Evolutionary conservation across 2,797 vertebrate species (phyloP), one percentile per base, ranked within the genome.

Genomic region (Intellagama lesueurii): DNA sequence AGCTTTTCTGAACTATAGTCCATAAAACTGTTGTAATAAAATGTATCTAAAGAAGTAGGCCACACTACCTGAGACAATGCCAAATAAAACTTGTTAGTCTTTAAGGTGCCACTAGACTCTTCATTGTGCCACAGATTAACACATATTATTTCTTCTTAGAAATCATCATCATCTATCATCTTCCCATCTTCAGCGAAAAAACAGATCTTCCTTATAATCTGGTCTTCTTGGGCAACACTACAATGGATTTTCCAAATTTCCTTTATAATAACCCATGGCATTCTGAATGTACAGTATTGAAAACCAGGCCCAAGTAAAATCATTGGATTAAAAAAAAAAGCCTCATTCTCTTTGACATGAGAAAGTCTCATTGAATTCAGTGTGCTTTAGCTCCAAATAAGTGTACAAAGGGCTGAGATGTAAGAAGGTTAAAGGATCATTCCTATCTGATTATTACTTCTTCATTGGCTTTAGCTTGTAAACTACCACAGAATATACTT

Each of bases 181-280:
- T 70, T 19, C 47, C 35, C 35, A 22, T 83, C 66, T 84, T 49
- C 91, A 16, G 82, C 44, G 92, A 91, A 22, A 92, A 94, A 88
- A 66, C 88, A 87, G 70, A 52, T 60, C 86, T 89, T 72, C 72
- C 92, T 88, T 40, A 5, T 70, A 78, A 75, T 75, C 80, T 8
- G 70, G 60, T 66, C 56, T 26, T 91, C 87, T 91, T 80, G 95
- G 85, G 87, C 28, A 90, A 86, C 89, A 47, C 16, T 17, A 44
- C 69, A 70, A 19, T 91, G 66, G 89, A 91, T 82, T 95, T 90
- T 77, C 92, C 19, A 69, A 32, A 64, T 68, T 69, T 35, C 19
- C 30, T 47, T 60, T 60, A 40, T 69, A 32, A 35, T 83, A 5
- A 83, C 75, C 52, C 22, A 28, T 11, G 17, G 40, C 40, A 82